Base-by-base conservation (phyloP, 2,113 vertebrate species). In the Australoheros scitulus region DNA sequence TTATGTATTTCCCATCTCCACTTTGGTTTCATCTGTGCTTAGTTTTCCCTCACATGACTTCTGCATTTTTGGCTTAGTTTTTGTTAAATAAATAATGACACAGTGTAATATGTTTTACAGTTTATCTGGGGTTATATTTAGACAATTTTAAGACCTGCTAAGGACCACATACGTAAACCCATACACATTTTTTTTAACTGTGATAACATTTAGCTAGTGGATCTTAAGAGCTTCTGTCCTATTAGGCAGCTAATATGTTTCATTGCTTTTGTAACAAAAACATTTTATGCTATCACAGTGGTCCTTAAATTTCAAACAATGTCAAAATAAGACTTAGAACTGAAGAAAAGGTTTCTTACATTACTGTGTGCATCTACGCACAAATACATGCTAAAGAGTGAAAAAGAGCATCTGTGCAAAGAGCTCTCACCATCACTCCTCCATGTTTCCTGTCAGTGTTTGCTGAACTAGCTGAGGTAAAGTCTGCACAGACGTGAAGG, bases 401-500 rank as follows among this genome's bases (percentile, higher is more conserved):
- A 18, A n/a, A 52, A 61, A 55, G 29, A 72, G 1, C 17, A 52
- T 52, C 29, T 24, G 29, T 52, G 34, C 52, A 11, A 47, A 36
- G 58, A 2, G 60, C 32, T 52, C n/a, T 15, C 26, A 6, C 57
- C 20, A 63, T 59, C 47, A 6, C 55, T 61, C 68, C 82, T 61
- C 20, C 14, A 11, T 11, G 29, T 24, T 24, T 58, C 47, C 47
- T 52, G 65, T 52, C 43, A 24, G 32, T 1, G 50, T 32, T 52
- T 38, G 50, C 38, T 15, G 32, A 50, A 61, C 50, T 41, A 68
- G 61, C 59, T 13, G 50, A 80, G 61, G 22, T 56, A 34, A 38
- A 58, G 76, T 15, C 22, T 57, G 47, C 7, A 47, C 47, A 26
- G 79, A 61, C 34, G 63, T 81, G 63, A 17, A 85, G 77, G 83